Conservation (phyloP, 2,113 vertebrate species). For the Charadrius vociferus region DNA sequence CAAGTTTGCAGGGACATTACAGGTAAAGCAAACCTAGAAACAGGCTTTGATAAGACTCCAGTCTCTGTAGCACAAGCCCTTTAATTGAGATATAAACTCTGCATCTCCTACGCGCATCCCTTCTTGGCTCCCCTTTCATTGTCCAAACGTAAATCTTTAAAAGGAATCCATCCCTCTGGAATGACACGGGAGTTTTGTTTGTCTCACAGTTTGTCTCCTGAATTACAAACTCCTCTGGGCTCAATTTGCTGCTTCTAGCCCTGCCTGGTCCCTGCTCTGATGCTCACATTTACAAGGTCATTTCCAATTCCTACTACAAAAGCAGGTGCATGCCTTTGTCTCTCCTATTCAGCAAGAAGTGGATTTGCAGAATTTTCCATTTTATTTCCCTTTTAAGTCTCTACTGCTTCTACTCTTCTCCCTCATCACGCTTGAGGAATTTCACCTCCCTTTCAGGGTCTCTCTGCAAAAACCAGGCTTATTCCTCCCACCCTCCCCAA, state of each 20-base stretch:
- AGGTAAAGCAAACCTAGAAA: background rate
- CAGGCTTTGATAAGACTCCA: background rate
- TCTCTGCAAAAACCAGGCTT: background rate
- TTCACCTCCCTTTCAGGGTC: background rate
- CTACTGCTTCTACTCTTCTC: background rate
- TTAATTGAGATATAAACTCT: background rate
- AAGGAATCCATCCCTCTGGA: background rate
- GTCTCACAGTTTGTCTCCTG: background rate
- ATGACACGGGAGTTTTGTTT: background rate
- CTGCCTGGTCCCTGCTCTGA: background rate
- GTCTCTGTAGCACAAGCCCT: background rate
- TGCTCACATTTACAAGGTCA: conserved; percentile 2
- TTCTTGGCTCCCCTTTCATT: background rate
- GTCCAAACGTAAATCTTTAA: background rate
- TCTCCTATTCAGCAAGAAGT: background rate
- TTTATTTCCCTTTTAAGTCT: background rate
- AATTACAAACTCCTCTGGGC: background rate
- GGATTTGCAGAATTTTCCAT: background rate
- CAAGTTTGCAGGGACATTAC: background rate
- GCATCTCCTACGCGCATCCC: background rate
- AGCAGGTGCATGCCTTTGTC: conserved; percentile 21
- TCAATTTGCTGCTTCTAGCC: background rate
- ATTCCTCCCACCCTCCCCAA: background rate
- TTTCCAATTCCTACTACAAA: conserved; percentile 4
- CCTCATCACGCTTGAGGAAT: background rate